phyloP scores from a whole-genome alignment of 2,888 invertebrate species.

The Nematopogon swammerdamellus region DNA sequence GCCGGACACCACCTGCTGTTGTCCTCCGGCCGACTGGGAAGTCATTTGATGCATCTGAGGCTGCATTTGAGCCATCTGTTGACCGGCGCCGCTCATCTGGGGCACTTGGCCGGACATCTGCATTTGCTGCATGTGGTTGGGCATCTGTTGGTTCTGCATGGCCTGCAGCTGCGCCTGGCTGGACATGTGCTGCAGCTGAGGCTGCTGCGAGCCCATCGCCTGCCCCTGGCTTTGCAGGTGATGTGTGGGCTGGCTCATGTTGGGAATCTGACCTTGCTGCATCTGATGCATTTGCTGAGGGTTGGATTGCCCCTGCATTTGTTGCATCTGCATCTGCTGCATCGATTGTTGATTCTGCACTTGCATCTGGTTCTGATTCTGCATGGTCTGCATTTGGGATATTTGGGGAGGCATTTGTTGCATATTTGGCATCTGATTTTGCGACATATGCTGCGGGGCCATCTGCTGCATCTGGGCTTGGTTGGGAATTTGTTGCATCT shows the following conservation, averaged over 20 bases:
- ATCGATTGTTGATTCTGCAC: constrained; percentile 45
- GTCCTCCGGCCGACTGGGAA: constrained; percentile 32
- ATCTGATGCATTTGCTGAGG: constrained; percentile 47
- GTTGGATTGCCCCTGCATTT: constrained; percentile 45
- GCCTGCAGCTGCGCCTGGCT: constrained; percentile 52
- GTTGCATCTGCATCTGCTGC: constrained; percentile 53
- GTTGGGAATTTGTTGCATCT: constrained; percentile 51
- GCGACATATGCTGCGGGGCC: constrained; percentile 39
- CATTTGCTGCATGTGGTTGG: constrained; percentile 53
- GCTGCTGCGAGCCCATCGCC: constrained; percentile 39
- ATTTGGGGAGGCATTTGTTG: constrained; percentile 51
- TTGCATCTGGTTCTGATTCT: constrained; percentile 47
- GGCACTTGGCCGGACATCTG: constrained; percentile 41
- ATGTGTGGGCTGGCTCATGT: constrained; percentile 38
- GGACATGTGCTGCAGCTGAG: constrained; percentile 48
- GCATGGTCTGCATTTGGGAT: constrained; percentile 47
- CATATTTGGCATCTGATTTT: constrained; percentile 44
- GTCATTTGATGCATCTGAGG: constrained; percentile 49
- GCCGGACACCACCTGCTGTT: constrained; percentile 46
- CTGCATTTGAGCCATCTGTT: constrained; percentile 52
- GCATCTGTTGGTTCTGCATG: constrained; percentile 52
- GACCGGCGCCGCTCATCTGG: constrained; percentile 32
- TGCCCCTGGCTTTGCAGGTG: constrained; percentile 43
- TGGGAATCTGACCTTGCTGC: constrained; percentile 49
- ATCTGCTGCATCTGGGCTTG: constrained; percentile 52